Evolutionary conservation across 2,888 invertebrate genomes (phyloP), one percentile per base, ranked within the genome.

Genomic region (Dexiosoma caninum): DNA sequence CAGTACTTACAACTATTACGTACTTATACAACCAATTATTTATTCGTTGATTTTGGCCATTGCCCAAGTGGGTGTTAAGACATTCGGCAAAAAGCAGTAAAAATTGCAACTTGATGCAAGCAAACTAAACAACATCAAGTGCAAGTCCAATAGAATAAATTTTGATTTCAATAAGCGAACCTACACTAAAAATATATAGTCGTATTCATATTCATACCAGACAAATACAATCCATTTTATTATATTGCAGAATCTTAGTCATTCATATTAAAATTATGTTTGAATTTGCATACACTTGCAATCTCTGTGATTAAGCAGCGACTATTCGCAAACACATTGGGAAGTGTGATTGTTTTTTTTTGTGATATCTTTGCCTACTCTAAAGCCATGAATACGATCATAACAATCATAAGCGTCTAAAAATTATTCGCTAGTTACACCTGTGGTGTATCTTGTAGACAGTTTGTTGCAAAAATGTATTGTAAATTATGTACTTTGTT

Each of bases 51-150:
- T 64, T 64, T 70, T 66, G 71, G 67, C 78, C 60, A 72, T 72
- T 78, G 78, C 78, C 72, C 72, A 72, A 72, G 78, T 78, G 78
- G 78, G 78, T 78, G 78, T 78, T 67, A 78, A 78, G 60, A 72
- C 78, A 72, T 78, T 72, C 60, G 72, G 72, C 67, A 72, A 72
- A 72, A 78, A 37, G 10, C 5, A 37, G 9, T 27, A 27, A 27
- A 32, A 27, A 27, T 6, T 27, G 27, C 27, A 3, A 27, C 27
- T 27, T 2, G 7, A 1, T 32, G 32, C 2, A 37, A 37, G 37
- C 6, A 35, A 35, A 35, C 5, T 6, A 35, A 10, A 37, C 2
- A 37, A n/a, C 23, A 21, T 42, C 42, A 55, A 70, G 57, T 44
- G 66, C 60, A 66, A 66, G 23, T 46, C 66, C 53, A 51, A 55